phyloP scores from a whole-genome alignment of 2,797 vertebrate species.

The Anolis apletophallus region DNA sequence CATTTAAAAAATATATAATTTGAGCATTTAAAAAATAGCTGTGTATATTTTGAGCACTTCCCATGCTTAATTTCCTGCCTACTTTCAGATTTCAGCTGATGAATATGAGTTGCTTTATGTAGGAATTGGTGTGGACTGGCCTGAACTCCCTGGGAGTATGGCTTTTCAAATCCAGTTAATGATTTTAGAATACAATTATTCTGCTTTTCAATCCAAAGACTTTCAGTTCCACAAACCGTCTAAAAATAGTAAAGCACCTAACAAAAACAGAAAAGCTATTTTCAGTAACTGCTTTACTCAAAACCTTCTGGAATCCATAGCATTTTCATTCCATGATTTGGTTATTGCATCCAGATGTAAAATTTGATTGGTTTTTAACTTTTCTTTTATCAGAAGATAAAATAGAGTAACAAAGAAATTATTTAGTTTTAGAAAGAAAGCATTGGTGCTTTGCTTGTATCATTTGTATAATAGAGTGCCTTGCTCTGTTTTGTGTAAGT shows the following conservation, averaged over 20 bases:
- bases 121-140: background rate
- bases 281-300: background rate
- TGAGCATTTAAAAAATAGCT: constrained; percentile 5
- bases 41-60: background rate
- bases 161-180: background rate
- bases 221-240: background rate
- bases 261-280: background rate
- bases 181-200: background rate
- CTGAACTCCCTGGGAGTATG: background rate
- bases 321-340: background rate
- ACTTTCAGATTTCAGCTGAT: background rate
- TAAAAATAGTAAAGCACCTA: background rate
- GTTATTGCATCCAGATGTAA: background rate
- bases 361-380: background rate
- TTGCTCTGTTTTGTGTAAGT: background rate
- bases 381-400: background rate
- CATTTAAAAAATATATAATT: background rate
- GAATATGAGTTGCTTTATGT: background rate
- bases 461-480: background rate
- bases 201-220: background rate
- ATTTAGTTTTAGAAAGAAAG: background rate
- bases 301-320: background rate
- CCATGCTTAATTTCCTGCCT: background rate
- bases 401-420: background rate
- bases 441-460: background rate